phyloP scores from a whole-genome alignment of 2,797 vertebrate genomes.

The Tamandua tetradactyla region DNA sequence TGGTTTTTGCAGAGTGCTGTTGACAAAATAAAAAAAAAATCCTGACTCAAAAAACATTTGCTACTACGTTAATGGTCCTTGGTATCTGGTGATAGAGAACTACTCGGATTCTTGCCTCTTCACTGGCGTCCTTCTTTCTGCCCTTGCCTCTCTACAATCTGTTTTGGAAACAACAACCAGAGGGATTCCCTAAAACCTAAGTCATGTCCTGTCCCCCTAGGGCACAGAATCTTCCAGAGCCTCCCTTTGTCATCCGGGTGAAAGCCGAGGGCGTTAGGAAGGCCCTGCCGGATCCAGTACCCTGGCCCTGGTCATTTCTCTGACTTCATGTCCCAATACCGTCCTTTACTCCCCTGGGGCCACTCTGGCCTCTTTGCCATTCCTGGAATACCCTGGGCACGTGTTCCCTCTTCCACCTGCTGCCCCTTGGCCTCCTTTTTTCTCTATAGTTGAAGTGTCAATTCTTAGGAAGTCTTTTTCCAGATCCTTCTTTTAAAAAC shows the following conservation, averaged over 20 bases:
- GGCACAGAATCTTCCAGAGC: conserved; percentile 41
- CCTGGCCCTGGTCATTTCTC: neutral
- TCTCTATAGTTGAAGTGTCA: neutral
- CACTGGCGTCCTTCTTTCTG: neutral
- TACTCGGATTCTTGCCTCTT: neutral
- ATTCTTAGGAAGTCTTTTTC: neutral
- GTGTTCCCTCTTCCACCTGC: neutral
- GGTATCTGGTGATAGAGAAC: neutral
- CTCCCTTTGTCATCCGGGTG: neutral
- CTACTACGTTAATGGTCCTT: neutral
- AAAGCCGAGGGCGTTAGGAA: neutral
- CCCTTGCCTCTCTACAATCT: neutral
- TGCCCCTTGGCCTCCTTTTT: neutral
- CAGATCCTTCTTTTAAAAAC: neutral
- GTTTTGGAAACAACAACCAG: neutral
- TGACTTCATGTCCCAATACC: neutral
- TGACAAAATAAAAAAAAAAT: neutral
- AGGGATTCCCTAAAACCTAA: neutral
- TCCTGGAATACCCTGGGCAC: neutral
- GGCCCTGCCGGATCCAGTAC: neutral
- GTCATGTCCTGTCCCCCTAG: neutral
- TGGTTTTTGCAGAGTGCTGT: neutral
- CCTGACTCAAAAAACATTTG: neutral
- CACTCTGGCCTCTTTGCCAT: neutral
- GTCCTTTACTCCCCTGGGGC: neutral